Evolutionary conservation across 2,888 invertebrate genomes (phyloP).

Genomic region (Pardosa pseudoannulata): DNA sequence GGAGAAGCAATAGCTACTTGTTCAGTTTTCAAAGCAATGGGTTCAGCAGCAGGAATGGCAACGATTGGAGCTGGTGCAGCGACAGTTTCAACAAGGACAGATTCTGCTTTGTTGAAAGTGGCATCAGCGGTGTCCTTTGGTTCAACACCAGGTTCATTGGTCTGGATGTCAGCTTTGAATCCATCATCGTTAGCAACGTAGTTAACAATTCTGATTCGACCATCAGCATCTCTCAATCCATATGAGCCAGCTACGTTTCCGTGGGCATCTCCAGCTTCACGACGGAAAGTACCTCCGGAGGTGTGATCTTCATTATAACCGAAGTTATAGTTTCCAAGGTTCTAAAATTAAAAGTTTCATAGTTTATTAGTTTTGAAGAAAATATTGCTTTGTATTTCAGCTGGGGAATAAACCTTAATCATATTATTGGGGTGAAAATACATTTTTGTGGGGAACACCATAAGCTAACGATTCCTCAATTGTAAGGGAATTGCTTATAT

Average conservation of each 20-base stretch:
- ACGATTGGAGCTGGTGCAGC: conserved; percentile 54
- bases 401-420: too few species aligned
- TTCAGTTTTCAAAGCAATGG: conserved; percentile 27
- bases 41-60: conserved; percentile 49
- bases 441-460: too few species aligned
- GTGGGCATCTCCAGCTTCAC: conserved; percentile 74
- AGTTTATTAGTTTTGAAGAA: too few species aligned
- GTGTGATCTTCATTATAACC: conserved; percentile 75
- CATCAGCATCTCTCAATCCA: conserved; percentile 74
- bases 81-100: conserved; percentile 61
- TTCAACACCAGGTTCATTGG: conserved; percentile 74
- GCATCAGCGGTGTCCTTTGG: conserved; percentile 73
- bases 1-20: conserved; percentile 30
- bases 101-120: conserved; percentile 73
- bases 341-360: too few species aligned
- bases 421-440: too few species aligned
- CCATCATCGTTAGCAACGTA: conserved; percentile 74
- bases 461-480: too few species aligned
- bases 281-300: conserved; percentile 74
- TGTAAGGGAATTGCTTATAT: too few species aligned
- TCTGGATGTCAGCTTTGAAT: conserved; percentile 74
- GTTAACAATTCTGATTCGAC: conserved; percentile 74
- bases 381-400: too few species aligned
- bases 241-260: conserved; percentile 74
- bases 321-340: conserved; percentile 74